Conservation (phyloP, 1,140 invertebrate genomes). For the Apis dorsata region DNA sequence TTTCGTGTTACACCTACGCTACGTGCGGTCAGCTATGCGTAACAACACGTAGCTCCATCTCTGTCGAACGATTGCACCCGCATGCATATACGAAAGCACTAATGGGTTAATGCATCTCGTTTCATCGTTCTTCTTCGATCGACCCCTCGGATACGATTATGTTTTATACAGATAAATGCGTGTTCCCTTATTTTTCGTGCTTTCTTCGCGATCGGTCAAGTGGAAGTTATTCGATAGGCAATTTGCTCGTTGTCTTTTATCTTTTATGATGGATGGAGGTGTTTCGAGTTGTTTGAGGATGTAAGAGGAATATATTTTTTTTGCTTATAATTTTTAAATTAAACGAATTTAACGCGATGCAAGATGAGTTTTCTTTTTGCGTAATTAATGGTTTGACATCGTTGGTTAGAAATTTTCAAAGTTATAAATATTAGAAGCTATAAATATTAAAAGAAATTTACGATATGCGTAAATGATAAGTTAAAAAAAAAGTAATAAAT, state of each 20-base stretch:
- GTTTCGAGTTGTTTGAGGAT: background rate
- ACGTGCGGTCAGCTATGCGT: constrained; percentile 11
- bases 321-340: background rate
- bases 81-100: background rate
- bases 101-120: constrained; percentile 16
- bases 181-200: background rate
- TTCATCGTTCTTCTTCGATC: background rate
- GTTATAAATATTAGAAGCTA: no score
- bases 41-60: background rate
- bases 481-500: no score
- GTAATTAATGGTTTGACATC: no score
- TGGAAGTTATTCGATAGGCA: background rate
- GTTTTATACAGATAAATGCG: background rate
- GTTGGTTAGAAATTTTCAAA: no score
- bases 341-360: background rate
- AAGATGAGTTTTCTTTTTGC: no score
- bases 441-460: no score
- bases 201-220: background rate
- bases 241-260: background rate
- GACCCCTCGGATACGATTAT: background rate
- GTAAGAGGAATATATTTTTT: background rate
- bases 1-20: constrained; percentile 31
- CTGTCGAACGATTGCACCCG: background rate
- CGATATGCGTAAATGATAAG: no score
- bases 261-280: background rate